Conservation (phyloP, 2,888 invertebrate species). For the Ornithoptera alexandrae region DNA sequence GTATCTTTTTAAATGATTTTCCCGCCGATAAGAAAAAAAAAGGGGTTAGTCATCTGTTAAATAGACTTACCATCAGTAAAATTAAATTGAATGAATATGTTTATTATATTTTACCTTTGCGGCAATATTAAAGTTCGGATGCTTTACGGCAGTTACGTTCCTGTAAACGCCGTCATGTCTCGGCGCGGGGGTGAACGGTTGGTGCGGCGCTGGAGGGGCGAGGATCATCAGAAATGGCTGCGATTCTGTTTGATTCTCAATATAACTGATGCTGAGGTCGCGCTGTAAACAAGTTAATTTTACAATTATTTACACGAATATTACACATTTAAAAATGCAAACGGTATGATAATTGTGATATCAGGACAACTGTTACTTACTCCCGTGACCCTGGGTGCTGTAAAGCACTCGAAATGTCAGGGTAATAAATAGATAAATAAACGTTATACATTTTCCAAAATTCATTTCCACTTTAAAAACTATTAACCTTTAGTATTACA, state of each 20-base stretch:
- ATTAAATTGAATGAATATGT: neutral
- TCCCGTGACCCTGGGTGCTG: no score
- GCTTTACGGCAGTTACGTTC: slow-evolving; percentile 81
- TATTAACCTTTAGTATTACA: no score
- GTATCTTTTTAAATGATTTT: no score
- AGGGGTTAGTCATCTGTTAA: no score
- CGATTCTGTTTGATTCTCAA: slow-evolving; percentile 63
- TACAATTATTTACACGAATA: neutral
- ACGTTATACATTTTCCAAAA: no score
- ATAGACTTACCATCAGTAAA: no score
- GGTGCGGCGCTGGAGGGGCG: slow-evolving; percentile 93
- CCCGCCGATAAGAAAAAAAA: no score
- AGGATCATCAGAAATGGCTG: slow-evolving; percentile 90
- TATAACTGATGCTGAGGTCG: slow-evolving; percentile 57
- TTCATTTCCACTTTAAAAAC: no score
- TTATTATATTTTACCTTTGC: slow-evolving; percentile 44
- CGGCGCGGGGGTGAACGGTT: slow-evolving; percentile 90
- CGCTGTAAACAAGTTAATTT: slow-evolving; percentile 44
- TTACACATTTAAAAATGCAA: neutral
- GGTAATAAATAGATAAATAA: no score
- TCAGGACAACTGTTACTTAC: no score
- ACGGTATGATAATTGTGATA: no score
- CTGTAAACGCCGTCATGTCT: slow-evolving; percentile 83
- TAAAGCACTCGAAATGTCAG: no score
- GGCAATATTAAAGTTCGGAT: slow-evolving; percentile 83